Conservation (phyloP, 2,888 invertebrate genomes). For the Cylloceria caligata region DNA sequence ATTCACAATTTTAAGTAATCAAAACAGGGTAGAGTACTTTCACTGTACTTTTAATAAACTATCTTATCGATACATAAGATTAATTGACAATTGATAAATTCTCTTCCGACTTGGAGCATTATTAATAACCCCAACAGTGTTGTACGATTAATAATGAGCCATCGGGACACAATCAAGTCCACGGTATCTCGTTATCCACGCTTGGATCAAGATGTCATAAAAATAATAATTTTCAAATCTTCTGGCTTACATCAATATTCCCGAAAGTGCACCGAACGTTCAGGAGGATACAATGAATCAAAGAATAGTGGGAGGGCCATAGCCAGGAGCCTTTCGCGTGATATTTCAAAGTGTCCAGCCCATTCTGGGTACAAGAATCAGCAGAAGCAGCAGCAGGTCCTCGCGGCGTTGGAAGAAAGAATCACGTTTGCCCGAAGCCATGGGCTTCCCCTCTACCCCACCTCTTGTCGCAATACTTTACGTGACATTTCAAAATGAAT, state of each 20-base stretch:
- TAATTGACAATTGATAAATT: background rate
- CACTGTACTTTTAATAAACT: no score
- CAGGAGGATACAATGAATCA: background rate
- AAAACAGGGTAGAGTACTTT: no score
- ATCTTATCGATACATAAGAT: no score
- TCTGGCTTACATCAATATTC: background rate
- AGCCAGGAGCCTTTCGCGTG: constrained; percentile 14
- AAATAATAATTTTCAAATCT: background rate
- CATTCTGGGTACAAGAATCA: constrained; percentile 6
- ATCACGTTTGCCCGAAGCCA: constrained; percentile 22
- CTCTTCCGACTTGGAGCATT: background rate
- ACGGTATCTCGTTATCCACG: background rate
- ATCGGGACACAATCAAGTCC: no score
- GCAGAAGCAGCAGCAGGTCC: constrained; percentile 27
- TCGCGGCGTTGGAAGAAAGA: constrained; percentile 34
- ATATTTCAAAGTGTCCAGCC: constrained; percentile 26
- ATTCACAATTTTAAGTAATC: no score
- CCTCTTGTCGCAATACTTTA: constrained; percentile 73
- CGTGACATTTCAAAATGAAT: constrained; percentile 80
- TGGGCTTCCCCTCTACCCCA: constrained; percentile 55
- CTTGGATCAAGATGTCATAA: background rate
- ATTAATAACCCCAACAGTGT: no score
- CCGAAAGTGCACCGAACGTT: constrained; percentile 1
- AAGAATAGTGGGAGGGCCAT: constrained; percentile 7
- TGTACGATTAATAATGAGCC: no score